Base-by-base conservation (phyloP, 2,888 invertebrate genomes). In the Rosalia funebris region DNA sequence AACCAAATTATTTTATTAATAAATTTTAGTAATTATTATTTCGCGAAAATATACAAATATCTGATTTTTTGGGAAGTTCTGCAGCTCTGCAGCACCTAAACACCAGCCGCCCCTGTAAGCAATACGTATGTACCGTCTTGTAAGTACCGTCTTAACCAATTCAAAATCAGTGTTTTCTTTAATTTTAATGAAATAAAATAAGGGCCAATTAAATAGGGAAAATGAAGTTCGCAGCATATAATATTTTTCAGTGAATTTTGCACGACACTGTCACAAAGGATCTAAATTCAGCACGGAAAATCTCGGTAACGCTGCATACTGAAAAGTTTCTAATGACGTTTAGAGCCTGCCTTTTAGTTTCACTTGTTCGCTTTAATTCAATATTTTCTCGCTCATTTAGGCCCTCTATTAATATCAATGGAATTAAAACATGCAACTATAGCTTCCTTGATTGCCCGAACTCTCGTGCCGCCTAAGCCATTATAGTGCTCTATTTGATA, bases 311-410 rank as follows among this genome's bases (percentile, higher is more conserved):
- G 19, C 41, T 11, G 15, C 17, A 41, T 17, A 41, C 15, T 41
- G 41, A 41, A n/a, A 41, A 41, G 16, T 41, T 41, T 41, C 17
- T 41, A 41, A 41, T 41, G 17, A 4, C 41, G 19, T 41, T 41
- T 41, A 2, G 41, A 7, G 17, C 11, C 41, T 41, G 16, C 19
- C 17, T 41, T 17, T 19, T n/a, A 16, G n/a, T 41, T 41, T 19
- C 4, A 2, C n/a, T 16, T n/a, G 41, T 17, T 41, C 17, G 17
- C 41, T 41, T 25, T 41, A 41, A 41, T 41, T 41, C 19, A 41
- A 41, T 41, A 41, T n/a, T 10, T 41, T 41, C 19, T 16, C 11
- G 41, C 19, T 19, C 41, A 17, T 17, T 41, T 41, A n/a, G 17
- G 7, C 3, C 19, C 10, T 41, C 41, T 17, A n/a, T n/a, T 17